Evolutionary conservation across 2,113 vertebrate species (phyloP).

Genomic region (Brachypteracias leptosomus): DNA sequence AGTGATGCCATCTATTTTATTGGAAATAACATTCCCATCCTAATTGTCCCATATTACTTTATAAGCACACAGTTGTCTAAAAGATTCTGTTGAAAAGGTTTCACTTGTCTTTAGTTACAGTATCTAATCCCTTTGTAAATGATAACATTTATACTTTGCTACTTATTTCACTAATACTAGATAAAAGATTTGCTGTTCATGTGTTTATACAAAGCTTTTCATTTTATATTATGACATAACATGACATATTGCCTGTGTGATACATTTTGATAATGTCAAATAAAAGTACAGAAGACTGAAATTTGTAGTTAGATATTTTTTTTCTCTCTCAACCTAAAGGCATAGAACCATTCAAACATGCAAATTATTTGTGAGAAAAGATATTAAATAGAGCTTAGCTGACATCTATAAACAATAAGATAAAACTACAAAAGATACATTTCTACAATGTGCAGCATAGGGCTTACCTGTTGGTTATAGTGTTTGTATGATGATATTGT

Average conservation of each 20-base stretch:
- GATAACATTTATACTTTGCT: background rate
- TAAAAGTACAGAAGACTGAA: background rate
- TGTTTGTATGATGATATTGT: background rate
- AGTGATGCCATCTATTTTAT: background rate
- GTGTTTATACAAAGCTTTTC: background rate
- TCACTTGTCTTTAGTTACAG: background rate
- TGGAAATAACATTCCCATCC: background rate
- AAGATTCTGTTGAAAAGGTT: background rate
- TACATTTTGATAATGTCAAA: conserved; percentile 44
- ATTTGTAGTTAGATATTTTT: background rate
- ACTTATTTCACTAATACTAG: conserved; percentile 1
- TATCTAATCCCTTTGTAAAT: background rate
- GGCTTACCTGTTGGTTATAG: background rate
- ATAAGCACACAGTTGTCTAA: background rate
- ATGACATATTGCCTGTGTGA: conserved; percentile 7
- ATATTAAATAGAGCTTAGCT: background rate
- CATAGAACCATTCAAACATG: background rate
- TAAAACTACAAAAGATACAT: background rate
- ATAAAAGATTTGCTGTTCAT: conserved; percentile 18
- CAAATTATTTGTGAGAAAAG: conserved; percentile 12
- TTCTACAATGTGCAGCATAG: background rate
- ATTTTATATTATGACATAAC: conserved; percentile 19
- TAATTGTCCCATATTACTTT: background rate
- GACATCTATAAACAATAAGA: background rate
- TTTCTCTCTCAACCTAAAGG: background rate